Conservation (phyloP, 2,797 vertebrate genomes). For the Gephyroberyx darwinii region DNA sequence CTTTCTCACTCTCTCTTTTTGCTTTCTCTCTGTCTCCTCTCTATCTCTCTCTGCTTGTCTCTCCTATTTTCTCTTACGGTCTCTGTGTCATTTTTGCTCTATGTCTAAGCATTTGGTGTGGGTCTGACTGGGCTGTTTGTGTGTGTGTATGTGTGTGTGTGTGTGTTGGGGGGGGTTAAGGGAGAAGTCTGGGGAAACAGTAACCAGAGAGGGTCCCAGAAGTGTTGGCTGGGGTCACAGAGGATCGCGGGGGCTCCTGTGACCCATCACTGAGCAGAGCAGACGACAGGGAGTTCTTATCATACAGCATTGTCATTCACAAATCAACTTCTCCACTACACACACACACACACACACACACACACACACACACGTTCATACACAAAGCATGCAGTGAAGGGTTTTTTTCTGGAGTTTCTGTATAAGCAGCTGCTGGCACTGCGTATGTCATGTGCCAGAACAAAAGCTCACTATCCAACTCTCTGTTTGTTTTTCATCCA, state of each 20-base stretch:
- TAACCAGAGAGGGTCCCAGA: slow-evolving; percentile 77
- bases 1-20: slow-evolving; percentile 13
- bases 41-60: not conserved
- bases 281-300: slow-evolving; percentile 69
- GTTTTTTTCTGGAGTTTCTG: slow-evolving; percentile 43
- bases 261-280: slow-evolving; percentile 74
- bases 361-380: slow-evolving; percentile 15
- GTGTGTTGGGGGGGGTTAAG: slow-evolving; percentile 39
- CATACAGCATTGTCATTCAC: slow-evolving; percentile 71
- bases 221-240: slow-evolving; percentile 71
- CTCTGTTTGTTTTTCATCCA: slow-evolving; percentile 56
- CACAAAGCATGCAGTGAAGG: slow-evolving; percentile 21
- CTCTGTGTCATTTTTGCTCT: slow-evolving; percentile 18
- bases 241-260: slow-evolving; percentile 70
- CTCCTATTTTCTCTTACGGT: slow-evolving; percentile 12
- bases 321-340: slow-evolving; percentile 64
- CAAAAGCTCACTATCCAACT: slow-evolving; percentile 46
- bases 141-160: slow-evolving; percentile 39
- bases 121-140: slow-evolving; percentile 42
- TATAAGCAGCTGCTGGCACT: slow-evolving; percentile 52
- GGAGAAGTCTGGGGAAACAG: slow-evolving; percentile 72
- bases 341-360: slow-evolving; percentile 24
- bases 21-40: too few relatives aligned
- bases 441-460: slow-evolving; percentile 42
- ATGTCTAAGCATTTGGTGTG: slow-evolving; percentile 34